Evolutionary conservation across 2,113 vertebrate genomes (phyloP).

Genomic region (Athene noctua): DNA sequence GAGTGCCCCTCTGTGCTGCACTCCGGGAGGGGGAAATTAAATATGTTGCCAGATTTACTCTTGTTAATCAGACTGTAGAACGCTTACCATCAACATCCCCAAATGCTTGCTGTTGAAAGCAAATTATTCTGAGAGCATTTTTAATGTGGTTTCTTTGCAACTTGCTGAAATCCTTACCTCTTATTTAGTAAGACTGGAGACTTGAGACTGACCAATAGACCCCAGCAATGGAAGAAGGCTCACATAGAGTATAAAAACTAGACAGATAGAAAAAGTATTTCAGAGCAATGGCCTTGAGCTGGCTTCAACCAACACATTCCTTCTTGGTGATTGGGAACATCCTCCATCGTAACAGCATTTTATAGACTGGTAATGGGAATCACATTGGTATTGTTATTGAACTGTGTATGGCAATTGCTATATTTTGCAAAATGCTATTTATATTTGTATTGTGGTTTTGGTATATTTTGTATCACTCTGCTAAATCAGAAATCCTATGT

Average conservation of each 20-base stretch:
- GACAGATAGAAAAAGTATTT: neutral
- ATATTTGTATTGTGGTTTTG: neutral
- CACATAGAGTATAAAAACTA: neutral
- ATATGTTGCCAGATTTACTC: neutral
- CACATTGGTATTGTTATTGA: neutral
- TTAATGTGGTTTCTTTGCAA: neutral
- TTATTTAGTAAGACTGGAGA: neutral
- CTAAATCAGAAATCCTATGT: neutral
- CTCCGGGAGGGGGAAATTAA: neutral
- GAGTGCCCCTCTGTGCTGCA: neutral
- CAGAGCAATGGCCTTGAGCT: neutral
- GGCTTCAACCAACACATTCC: neutral
- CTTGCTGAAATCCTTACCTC: neutral
- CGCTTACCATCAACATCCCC: neutral
- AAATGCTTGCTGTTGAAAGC: neutral
- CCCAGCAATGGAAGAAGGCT: neutral
- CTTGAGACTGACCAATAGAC: neutral
- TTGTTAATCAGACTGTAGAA: conserved; percentile 1
- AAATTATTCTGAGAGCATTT: neutral
- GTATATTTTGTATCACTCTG: neutral
- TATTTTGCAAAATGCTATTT: neutral
- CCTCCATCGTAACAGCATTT: accelerated
- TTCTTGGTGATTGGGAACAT: accelerated
- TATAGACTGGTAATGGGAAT: neutral
- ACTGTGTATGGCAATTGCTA: neutral